Base-by-base conservation (phyloP, 2,888 invertebrate species). In the Dasypogon diadema region DNA sequence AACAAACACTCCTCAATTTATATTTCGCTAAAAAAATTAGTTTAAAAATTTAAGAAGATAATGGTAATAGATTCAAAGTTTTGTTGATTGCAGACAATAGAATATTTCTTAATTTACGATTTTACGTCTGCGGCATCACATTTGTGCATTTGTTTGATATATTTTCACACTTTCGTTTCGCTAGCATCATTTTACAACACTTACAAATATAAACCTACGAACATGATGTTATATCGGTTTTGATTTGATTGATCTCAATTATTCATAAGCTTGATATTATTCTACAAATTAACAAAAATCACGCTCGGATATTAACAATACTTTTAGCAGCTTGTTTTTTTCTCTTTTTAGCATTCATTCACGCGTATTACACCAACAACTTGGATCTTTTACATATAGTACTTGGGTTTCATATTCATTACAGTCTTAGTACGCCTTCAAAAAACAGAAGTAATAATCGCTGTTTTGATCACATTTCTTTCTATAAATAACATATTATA, bases 401-500 rank as follows among this genome's bases (percentile, higher is more conserved):
- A 46, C 34, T n/a, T 68, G 48, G 18, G 6, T 56, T 56, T 24
- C 16, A 42, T 68, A 14, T 68, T 68, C 65, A 48, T 68, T 68
- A 72, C 58, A 26, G 68, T 75, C 72, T 72, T 68, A 68, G 65
- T 48, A 68, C 65, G 65, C 65, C 65, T 68, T 68, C 48, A 68
- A 24, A 68, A 68, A 68, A 68, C 65, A 68, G 46, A 68, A 68
- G 46, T 48, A n/a, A 48, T 46, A 68, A 48, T 68, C 48, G 65
- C 65, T 68, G 65, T 68, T 68, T 68, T 48, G 24, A 68, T 68
- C 76, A 72, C 76, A 72, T 54, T 74, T 51, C 58, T 74, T 34
- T 74, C 72, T 72, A 54, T 72, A 54, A 74, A 14, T 37, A 34
- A 73, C 37, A 42, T 58, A 60, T 74, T 70, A 30, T 70, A 75